phyloP scores from a whole-genome alignment of 2,888 invertebrate genomes.

The Cepaea hortensis region DNA sequence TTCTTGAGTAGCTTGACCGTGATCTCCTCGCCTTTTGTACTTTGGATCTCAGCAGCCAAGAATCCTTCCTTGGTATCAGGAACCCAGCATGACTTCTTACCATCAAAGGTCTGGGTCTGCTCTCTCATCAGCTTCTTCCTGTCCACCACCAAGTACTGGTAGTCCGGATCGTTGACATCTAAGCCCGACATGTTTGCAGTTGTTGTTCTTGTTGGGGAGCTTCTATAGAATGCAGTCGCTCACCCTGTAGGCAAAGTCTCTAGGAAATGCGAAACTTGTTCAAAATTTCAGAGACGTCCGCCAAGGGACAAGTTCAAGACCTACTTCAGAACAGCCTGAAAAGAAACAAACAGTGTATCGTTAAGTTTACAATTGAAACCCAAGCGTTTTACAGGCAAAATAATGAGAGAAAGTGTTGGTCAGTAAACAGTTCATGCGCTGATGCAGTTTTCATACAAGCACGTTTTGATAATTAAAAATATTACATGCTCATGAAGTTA shows the following conservation, averaged over 20 bases:
- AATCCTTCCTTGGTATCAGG: conserved; percentile 98
- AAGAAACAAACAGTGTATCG: not conserved
- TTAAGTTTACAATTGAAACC: too few relatives aligned
- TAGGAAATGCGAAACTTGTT: conserved; percentile 41
- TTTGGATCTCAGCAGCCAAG: conserved; percentile 97
- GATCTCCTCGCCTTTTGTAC: conserved; percentile 98
- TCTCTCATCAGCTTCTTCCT: conserved; percentile 73
- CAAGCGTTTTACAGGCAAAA: too few relatives aligned
- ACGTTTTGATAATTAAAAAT: too few relatives aligned
- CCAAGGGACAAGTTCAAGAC: conserved; percentile 46
- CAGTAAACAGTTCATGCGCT: too few relatives aligned
- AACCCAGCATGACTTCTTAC: conserved; percentile 99
- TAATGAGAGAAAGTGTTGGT: too few relatives aligned
- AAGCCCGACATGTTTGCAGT: conserved; percentile 39
- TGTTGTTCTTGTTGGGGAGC: conserved; percentile 17
- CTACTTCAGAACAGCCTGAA: conserved; percentile 55
- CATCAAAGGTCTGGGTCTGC: conserved; percentile 71
- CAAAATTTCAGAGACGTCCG: conserved; percentile 51
- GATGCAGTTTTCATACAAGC: too few relatives aligned
- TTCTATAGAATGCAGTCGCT: not conserved
- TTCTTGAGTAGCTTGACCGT: conserved; percentile 89
- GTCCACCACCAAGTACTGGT: conserved; percentile 73
- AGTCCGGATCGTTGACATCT: conserved; percentile 71
- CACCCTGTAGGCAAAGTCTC: conserved; percentile 47
- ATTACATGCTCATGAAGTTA: too few relatives aligned